phyloP scores from a whole-genome alignment of 2,113 vertebrate species.

The Corydoras sp. region DNA sequence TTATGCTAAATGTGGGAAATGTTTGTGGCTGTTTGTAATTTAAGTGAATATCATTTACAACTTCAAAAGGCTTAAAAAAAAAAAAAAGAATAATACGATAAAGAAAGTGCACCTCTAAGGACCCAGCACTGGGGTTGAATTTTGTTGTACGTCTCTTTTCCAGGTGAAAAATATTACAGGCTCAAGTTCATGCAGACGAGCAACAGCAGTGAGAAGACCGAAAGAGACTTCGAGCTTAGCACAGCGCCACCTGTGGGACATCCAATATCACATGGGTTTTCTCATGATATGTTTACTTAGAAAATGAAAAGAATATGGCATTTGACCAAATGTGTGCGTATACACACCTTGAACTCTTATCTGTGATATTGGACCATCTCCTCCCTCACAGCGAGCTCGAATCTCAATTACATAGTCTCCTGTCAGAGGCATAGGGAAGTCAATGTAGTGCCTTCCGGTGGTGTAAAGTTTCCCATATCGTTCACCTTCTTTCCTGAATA shows the following conservation, averaged over 20 bases:
- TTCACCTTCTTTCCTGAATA: constrained; percentile 88
- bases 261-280: not conserved
- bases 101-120: not conserved
- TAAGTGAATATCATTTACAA: too few relatives aligned
- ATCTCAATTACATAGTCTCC: constrained; percentile 90
- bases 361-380: constrained; percentile 88
- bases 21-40: too few relatives aligned
- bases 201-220: constrained; percentile 68
- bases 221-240: constrained; percentile 50
- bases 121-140: not conserved
- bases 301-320: not conserved
- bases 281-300: not conserved
- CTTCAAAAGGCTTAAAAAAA: too few relatives aligned
- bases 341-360: constrained; percentile 74
- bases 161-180: constrained; percentile 61
- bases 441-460: constrained; percentile 89
- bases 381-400: constrained; percentile 89
- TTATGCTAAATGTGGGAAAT: too few relatives aligned
- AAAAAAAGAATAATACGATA: too few relatives aligned
- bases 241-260: constrained; percentile 63
- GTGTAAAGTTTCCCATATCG: constrained; percentile 84
- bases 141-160: constrained; percentile 55
- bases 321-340: not conserved
- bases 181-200: constrained; percentile 73
- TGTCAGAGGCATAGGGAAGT: constrained; percentile 83